Conservation (phyloP, 2,797 vertebrate genomes). For the Petrocephalus schoutedeni region DNA sequence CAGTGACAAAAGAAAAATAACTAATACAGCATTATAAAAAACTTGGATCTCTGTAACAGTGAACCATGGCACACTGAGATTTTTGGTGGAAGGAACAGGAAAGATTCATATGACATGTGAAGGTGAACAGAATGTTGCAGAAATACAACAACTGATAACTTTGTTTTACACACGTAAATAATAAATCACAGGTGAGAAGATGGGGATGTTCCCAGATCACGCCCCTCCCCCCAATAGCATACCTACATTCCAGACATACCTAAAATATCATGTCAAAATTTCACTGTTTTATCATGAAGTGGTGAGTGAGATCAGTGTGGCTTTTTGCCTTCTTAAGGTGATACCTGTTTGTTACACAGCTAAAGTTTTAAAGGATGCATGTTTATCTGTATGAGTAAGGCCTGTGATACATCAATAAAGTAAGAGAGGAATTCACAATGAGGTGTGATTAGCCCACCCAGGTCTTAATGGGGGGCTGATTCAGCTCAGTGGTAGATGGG, state of each 20-base stretch:
- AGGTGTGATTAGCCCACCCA: background rate
- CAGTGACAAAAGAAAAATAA: background rate
- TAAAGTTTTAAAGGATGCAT: background rate
- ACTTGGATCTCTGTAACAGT: background rate
- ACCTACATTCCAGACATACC: background rate
- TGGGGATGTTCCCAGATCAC: background rate
- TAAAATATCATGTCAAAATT: background rate
- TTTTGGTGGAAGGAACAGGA: background rate
- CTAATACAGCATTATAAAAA: background rate
- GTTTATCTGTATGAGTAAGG: conserved; percentile 5
- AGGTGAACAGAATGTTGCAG: background rate
- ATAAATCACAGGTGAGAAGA: background rate
- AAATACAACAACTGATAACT: background rate
- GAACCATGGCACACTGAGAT: background rate
- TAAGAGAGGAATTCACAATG: background rate
- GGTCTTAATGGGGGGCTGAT: background rate
- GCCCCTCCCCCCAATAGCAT: too few species aligned
- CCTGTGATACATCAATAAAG: background rate
- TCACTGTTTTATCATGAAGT: background rate
- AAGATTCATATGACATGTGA: background rate
- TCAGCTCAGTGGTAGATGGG: background rate
- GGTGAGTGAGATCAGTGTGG: background rate
- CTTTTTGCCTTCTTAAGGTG: background rate
- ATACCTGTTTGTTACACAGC: background rate
- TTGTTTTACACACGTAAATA: background rate